Evolutionary conservation across 2,113 vertebrate species (phyloP).

Genomic region (Boulengeromyrus knoepffleri): DNA sequence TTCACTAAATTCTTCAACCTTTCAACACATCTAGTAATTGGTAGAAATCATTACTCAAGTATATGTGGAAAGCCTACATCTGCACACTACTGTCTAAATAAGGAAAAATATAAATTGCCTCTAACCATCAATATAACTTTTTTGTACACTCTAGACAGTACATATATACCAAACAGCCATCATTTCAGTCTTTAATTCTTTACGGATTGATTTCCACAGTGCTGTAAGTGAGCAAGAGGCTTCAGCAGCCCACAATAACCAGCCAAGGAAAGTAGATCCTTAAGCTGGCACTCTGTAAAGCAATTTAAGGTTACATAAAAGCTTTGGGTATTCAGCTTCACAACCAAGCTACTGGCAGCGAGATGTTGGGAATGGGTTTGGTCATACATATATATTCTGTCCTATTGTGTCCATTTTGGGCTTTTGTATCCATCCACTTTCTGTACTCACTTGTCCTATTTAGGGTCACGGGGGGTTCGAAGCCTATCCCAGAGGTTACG

Average conservation of each 20-base stretch:
- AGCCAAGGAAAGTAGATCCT: not conserved
- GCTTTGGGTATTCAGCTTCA: not conserved
- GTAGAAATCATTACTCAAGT: not conserved
- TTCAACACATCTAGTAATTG: slow-evolving; percentile 26
- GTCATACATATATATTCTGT: not conserved
- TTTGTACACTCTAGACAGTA: not conserved
- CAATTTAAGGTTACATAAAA: not conserved
- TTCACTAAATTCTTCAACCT: slow-evolving; percentile 18
- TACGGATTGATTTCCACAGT: not conserved
- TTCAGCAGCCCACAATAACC: not conserved
- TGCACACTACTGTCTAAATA: not conserved
- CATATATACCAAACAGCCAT: not conserved
- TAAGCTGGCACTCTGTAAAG: not conserved
- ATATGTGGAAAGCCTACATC: not conserved
- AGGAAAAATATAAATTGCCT: not conserved
- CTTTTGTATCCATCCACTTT: not conserved
- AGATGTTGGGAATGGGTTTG: not conserved
- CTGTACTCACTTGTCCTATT: not conserved
- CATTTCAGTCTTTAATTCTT: not conserved
- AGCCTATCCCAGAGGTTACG: not conserved
- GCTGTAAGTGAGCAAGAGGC: not conserved
- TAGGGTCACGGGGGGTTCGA: not conserved
- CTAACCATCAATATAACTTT: not conserved
- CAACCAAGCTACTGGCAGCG: not conserved
- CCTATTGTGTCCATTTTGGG: not conserved